Conservation (phyloP, 2,888 invertebrate species). For the Rhagonycha fulva region DNA sequence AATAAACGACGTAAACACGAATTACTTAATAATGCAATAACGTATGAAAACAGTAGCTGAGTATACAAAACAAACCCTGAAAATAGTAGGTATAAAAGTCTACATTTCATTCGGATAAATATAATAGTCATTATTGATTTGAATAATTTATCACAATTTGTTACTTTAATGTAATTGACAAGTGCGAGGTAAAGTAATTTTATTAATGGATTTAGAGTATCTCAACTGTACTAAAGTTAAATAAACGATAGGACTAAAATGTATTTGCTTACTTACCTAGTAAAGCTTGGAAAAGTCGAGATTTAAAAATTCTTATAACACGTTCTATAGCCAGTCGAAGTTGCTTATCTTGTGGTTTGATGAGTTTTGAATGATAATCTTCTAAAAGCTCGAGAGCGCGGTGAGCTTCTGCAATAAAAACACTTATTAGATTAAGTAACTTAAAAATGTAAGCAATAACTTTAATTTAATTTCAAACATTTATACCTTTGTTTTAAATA, state of each 20-base stretch:
- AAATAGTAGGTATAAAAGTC: background rate
- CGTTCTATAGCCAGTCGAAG: conserved; percentile 95
- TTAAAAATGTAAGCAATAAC: conserved; percentile 1
- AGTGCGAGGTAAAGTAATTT: background rate
- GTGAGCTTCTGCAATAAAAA: conserved; percentile 83
- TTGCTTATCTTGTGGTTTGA: conserved; percentile 92
- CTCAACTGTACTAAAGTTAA: background rate
- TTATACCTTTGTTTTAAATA: background rate
- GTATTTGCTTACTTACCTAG: conserved; percentile 75
- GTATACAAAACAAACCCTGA: too few relatives aligned
- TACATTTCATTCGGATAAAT: background rate
- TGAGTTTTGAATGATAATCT: conserved; percentile 95
- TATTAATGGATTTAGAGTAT: background rate
- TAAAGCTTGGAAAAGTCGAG: conserved; percentile 94
- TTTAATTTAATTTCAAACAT: background rate
- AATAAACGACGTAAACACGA: too few relatives aligned
- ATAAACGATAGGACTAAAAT: background rate
- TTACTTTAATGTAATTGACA: background rate
- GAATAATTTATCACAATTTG: background rate
- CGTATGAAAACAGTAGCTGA: too few relatives aligned
- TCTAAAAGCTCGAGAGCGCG: conserved; percentile 97
- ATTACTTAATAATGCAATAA: too few relatives aligned
- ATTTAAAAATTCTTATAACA: conserved; percentile 98
- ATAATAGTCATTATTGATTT: background rate
- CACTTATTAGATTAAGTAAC: conserved; percentile 20